Percentiles rank a stretch among this genome's conserved stretches.
Evolutionary conservation across 2,113 vertebrate genomes (phyloP).

Genomic region (Loxodonta africana): DNA sequence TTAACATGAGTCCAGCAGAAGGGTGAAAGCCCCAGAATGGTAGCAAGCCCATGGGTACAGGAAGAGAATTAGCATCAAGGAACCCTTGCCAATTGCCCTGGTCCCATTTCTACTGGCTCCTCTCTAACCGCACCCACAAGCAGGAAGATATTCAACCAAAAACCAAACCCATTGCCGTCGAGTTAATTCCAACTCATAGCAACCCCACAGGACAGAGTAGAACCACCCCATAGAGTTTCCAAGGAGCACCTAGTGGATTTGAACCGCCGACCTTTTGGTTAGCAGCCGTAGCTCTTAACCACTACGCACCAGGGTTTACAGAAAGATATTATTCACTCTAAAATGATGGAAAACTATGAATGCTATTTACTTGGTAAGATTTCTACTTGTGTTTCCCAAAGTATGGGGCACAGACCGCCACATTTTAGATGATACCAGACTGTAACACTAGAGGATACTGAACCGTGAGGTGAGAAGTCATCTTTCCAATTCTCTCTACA

Average conservation of each 20-base stretch:
- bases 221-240: too few relatives aligned
- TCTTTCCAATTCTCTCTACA: not conserved
- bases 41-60: not conserved
- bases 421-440: not conserved
- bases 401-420: not conserved
- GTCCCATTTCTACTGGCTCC: not conserved
- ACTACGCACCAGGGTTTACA: too few relatives aligned
- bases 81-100: not conserved
- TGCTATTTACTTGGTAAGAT: not conserved
- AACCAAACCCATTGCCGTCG: too few relatives aligned
- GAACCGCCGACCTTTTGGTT: too few relatives aligned
- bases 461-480: not conserved
- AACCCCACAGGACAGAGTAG: too few relatives aligned
- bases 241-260: too few relatives aligned
- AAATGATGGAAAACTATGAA: not conserved
- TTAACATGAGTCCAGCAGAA: not conserved
- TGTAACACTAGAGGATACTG: too few relatives aligned
- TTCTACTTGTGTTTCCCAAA: conserved; percentile 34
- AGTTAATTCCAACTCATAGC: too few relatives aligned
- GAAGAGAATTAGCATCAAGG: not conserved
- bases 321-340: not conserved
- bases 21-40: not conserved
- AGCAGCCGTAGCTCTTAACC: too few relatives aligned
- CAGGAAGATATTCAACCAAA: too few relatives aligned
- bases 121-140: not conserved